These are phyloP conservation scores for Drosophila mojavensis DNA, from an alignment of 1,140 invertebrate genomes.

Conservation along the genomic window DNA sequence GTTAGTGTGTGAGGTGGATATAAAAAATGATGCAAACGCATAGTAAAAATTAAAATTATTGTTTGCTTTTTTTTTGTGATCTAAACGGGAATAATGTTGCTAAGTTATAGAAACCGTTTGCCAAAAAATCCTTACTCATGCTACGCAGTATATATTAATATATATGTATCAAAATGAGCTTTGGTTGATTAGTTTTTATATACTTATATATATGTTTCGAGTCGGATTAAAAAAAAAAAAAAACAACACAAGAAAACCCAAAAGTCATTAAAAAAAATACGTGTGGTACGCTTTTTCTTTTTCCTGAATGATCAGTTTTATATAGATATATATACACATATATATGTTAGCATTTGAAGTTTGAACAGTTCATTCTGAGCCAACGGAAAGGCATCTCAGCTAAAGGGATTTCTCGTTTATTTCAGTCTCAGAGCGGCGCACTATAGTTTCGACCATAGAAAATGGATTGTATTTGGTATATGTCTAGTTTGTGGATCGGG, in stretches of 20 bases:
- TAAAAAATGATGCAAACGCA: constrained; percentile 32
- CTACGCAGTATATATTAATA: constrained; percentile 15
- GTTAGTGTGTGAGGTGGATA: neutral
- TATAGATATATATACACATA: no score
- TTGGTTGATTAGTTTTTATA: neutral
- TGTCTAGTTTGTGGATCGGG: constrained; percentile 2
- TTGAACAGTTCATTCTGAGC: constrained; percentile 22
- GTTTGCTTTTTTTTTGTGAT: neutral
- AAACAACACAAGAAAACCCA: no score
- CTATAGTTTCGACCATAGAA: constrained; percentile 31
- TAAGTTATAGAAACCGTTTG: constrained; percentile 42
- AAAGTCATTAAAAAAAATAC: constrained; percentile 20
- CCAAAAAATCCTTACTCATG: constrained; percentile 24
- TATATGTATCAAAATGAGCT: neutral
- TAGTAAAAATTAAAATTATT: constrained; percentile 7
- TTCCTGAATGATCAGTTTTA: no score
- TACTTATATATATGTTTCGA: neutral
- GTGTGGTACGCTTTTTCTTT: neutral
- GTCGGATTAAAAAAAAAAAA: constrained; percentile 22
- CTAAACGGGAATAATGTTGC: constrained; percentile 15
- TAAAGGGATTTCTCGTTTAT: constrained; percentile 22
- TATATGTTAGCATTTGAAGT: constrained; percentile 4
- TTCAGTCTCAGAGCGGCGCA: constrained; percentile 44
- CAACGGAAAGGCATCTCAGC: constrained; percentile 23
- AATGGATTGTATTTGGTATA: constrained; percentile 5